Base-by-base conservation (phyloP, 2,888 invertebrate genomes). In the Hecatera dysodea region DNA sequence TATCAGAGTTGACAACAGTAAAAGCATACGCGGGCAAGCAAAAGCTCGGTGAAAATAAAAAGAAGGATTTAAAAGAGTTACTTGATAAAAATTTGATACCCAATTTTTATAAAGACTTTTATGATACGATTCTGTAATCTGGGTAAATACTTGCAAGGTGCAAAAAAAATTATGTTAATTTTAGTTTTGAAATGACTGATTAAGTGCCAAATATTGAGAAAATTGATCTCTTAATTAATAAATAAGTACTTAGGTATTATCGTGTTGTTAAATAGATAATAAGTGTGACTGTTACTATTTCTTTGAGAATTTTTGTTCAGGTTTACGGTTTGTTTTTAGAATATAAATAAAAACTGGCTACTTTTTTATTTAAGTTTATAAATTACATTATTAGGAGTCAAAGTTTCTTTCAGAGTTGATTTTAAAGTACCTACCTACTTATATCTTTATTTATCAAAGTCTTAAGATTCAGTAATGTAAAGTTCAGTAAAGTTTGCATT, bases 61-160 rank as follows among this genome's bases (percentile, higher is more conserved):
- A n/a, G n/a, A n/a, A n/a, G n/a, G n/a, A n/a, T n/a, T n/a, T 36
- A 39, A n/a, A 55, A n/a, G n/a, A 64, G 55, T 44, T 64, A n/a
- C 17, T 64, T 55, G 64, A 52, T 62, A n/a, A n/a, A n/a, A n/a
- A n/a, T n/a, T n/a, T n/a, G n/a, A n/a, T n/a, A n/a, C n/a, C 62
- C 17, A 61, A 55, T 62, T 63, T 63, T 61, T 55, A 69, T 46
- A 56, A 29, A 55, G 36, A 62, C 56, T 69, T 63, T 63, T 48
- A 69, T 69, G 46, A 69, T 64, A 53, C 36, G 27, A 69, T 55
- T 53, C 68, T 56, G 46, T 65, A 65, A 65, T 56, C 24, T 36
- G 64, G 24, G 53, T 53, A 42, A 64, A 64, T 64, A 64, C 64
- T 64, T 50, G 39, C 64, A 64, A 65, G 65, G 57, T 57, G 57